Base-by-base conservation (phyloP, 2,888 invertebrate genomes). In the Hirtodrosophila histrioides region DNA sequence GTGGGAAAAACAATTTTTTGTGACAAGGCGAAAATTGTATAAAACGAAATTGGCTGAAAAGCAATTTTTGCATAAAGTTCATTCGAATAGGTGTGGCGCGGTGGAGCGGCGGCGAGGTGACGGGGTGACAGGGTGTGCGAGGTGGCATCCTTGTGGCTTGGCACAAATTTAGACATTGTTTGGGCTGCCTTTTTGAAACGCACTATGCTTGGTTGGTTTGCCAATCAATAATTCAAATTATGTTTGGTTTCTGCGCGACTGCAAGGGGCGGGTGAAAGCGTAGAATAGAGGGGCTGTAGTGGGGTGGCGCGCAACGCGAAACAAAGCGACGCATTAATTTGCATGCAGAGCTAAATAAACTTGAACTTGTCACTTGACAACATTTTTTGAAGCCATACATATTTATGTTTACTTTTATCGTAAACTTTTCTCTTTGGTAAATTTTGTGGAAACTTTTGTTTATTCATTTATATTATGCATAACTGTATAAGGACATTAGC, bases 201-300 rank as follows among this genome's bases (percentile, higher is more conserved):
- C 69, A 73, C 72, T 73, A 73, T 69, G 73, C 74, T 55, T 63
- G 65, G 65, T 45, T 73, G 66, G 53, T 40, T 72, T 61, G 60
- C 66, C 84, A 86, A 84, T 84, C 84, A 84, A 84, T 84, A 86
- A 84, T 84, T 84, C 84, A 84, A 86, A 86, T 84, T 86, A 76
- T 74, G 67, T 74, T 71, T 79, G 69, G 63, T 69, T 67, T 76
- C 66, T 39, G 46, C 43, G 43, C 58, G 50, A 31, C 65, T 17
- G 3, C 4, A 10, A 27, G 10, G 3, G 9, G 23, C 33, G 5
- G 1, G 10, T 0, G n/a, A 10, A n/a, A n/a, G n/a, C n/a, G n/a
- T n/a, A n/a, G n/a, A n/a, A n/a, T n/a, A n/a, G n/a, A 0, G 3
- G 5, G 12, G 1, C 2, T 27, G 4, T n/a, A n/a, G 41, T 3